Evolutionary conservation across 2,113 vertebrate species (phyloP).

Genomic region (Oncorhynchus tshawytscha): DNA sequence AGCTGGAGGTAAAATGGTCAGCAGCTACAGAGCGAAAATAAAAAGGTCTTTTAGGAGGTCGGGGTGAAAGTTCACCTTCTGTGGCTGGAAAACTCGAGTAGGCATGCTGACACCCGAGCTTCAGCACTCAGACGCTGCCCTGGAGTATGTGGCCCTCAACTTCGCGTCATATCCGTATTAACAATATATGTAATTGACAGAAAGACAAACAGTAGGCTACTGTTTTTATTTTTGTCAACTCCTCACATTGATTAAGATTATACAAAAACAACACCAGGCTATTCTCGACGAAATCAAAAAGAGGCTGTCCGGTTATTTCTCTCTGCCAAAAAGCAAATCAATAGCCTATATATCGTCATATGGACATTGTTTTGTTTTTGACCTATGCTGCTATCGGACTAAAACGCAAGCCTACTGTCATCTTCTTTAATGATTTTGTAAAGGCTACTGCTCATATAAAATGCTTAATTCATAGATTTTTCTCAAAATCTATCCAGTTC

Average conservation of each 20-base stretch:
- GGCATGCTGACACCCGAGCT: constrained; percentile 49
- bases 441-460: no score
- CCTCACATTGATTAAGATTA: no score
- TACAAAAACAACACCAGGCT: not conserved
- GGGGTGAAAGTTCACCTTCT: constrained; percentile 75
- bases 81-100: constrained; percentile 60
- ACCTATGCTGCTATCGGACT: no score
- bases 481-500: no score
- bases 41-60: constrained; percentile 54
- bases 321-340: no score
- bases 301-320: no score
- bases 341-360: no score
- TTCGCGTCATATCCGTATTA: not conserved
- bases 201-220: not conserved
- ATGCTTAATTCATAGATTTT: no score
- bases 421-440: no score
- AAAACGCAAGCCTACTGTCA: no score
- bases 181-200: not conserved
- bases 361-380: no score
- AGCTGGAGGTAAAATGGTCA: constrained; percentile 75
- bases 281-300: not conserved
- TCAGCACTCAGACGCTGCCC: not conserved
- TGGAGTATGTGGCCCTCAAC: not conserved
- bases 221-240: constrained; percentile 2
- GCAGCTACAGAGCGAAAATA: constrained; percentile 58